Base-by-base conservation (phyloP, 2,888 invertebrate species). In the Platycheirus albimanus region DNA sequence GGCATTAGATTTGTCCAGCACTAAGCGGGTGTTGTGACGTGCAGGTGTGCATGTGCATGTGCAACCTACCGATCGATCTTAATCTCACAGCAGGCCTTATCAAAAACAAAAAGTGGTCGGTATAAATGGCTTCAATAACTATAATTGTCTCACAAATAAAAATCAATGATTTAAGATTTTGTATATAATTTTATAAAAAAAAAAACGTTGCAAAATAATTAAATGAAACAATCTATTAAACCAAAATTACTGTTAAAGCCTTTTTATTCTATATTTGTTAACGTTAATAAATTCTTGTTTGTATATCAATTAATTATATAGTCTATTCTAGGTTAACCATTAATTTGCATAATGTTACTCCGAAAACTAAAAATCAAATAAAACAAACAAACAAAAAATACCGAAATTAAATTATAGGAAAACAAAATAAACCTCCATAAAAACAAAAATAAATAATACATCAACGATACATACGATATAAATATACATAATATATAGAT, bases 241-340 rank as follows among this genome's bases (percentile, higher is more conserved):
- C 80, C 80, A 81, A 81, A 81, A 76, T 76, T 76, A 76, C 58
- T 76, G 61, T 81, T 81, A 81, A 66, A 64, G 63, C 38, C 56
- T 69, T 70, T 69, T 80, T 75, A 71, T 64, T 51, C 74, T 79
- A 47, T 64, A 66, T 71, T 66, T 71, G 76, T 81, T 76, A 52
- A 70, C 58, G 76, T 76, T 66, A 38, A 67, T 49, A n/a, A n/a
- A 66, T 61, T 64, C 63, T 70, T 79, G 72, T 72, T 79, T 79
- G 66, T 67, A 52, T 66, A 79, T 61, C 56, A 69, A 61, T 17
- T 56, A 56, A 56, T 67, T 38, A 36, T 67, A 47, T 33, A 52
- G 19, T 67, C 45, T 72, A 64, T 41, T 58, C 56, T 66, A 78
- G 66, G 51, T 66, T 72, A 67, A 17, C 15, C n/a, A 47, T 30